phyloP scores from a whole-genome alignment of 2,888 invertebrate species.

The Subacronicta megacephala region DNA sequence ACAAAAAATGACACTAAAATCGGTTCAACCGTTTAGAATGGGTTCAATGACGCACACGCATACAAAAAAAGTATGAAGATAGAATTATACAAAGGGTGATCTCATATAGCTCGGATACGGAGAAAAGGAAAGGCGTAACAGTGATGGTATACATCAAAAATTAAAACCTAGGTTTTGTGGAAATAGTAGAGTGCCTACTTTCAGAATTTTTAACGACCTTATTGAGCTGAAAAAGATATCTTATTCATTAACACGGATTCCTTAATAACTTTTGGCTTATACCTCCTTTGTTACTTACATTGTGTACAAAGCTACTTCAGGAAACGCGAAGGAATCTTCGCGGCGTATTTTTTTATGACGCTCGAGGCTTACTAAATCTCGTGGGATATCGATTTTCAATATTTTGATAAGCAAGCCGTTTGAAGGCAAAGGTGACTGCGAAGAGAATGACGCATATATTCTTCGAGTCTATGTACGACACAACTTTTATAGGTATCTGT shows the following conservation, averaged over 20 bases:
- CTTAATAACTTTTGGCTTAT: not conserved
- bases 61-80: no score
- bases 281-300: not conserved
- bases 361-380: slow-evolving; percentile 41
- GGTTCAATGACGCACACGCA: no score
- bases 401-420: slow-evolving; percentile 50
- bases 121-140: no score
- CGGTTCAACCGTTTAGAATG: no score
- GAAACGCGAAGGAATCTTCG: slow-evolving; percentile 19
- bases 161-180: no score
- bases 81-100: no score
- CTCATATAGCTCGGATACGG: no score
- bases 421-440: slow-evolving; percentile 26
- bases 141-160: no score
- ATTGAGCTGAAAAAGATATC: not conserved
- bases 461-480: slow-evolving; percentile 4
- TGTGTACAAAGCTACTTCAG: slow-evolving; percentile 5
- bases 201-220: no score
- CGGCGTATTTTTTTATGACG: slow-evolving; percentile 37
- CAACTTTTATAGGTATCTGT: not conserved
- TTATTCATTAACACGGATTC: not conserved
- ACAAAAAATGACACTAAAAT: no score
- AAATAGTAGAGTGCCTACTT: no score
- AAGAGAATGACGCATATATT: slow-evolving; percentile 23
- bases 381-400: slow-evolving; percentile 52